These are phyloP conservation scores for Periophthalmus magnuspinnatus DNA, from an alignment of 2,797 vertebrate species.

Conservation along the genomic window DNA sequence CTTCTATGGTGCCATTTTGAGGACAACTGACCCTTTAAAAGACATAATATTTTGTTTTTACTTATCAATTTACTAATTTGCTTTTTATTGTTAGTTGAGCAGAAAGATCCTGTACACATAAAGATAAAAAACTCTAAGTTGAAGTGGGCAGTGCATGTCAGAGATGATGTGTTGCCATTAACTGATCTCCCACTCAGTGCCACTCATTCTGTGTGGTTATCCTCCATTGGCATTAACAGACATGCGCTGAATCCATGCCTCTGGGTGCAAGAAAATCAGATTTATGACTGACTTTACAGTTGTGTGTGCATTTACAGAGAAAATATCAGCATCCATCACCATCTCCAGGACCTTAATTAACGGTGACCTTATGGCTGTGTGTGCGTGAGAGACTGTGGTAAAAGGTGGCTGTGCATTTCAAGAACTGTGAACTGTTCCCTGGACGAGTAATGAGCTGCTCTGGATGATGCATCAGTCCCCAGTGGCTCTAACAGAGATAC, in stretches of 20 bases:
- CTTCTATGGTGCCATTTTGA: too few species aligned
- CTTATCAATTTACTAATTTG: too few species aligned
- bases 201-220: conserved; percentile 24
- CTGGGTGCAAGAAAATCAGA: conserved; percentile 31
- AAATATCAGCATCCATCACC: conserved; percentile 58
- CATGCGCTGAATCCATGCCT: conserved; percentile 35
- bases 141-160: conserved; percentile 27
- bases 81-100: too few species aligned
- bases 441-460: conserved; percentile 62
- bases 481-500: conserved; percentile 31
- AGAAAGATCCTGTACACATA: background rate
- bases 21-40: too few species aligned
- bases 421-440: conserved; percentile 34
- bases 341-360: conserved; percentile 53
- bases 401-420: conserved; percentile 21
- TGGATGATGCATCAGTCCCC: conserved; percentile 51
- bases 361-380: conserved; percentile 51
- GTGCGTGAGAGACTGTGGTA: conserved; percentile 19
- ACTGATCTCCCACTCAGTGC: conserved; percentile 43
- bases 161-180: conserved; percentile 55
- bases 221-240: conserved; percentile 32
- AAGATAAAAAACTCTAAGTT: background rate
- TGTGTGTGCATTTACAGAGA: conserved; percentile 26
- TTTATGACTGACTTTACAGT: conserved; percentile 38
- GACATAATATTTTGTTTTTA: background rate